These are phyloP conservation scores for Latrodectus hesperus DNA, from an alignment of 2,888 invertebrate genomes.

Conservation along the genomic window DNA sequence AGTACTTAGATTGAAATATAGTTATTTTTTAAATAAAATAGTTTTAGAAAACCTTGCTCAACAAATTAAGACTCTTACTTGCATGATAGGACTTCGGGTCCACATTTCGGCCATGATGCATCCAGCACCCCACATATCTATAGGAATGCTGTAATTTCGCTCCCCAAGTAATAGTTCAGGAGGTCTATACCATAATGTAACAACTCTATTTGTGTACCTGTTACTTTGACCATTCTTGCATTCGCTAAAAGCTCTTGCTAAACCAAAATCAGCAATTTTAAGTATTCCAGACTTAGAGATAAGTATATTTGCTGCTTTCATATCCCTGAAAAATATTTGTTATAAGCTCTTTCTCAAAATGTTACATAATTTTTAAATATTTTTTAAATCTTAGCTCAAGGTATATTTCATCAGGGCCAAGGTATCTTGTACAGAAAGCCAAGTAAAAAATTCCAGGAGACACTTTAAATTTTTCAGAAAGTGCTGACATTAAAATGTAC, in stretches of 20 bases:
- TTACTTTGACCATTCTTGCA: conserved; percentile 89
- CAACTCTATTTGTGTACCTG: conserved; percentile 89
- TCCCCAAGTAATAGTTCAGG: conserved; percentile 88
- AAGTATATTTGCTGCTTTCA: conserved; percentile 99
- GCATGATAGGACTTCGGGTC: conserved; percentile 80
- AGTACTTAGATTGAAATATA: no score
- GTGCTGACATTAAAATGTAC: no score
- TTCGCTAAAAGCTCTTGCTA: conserved; percentile 95
- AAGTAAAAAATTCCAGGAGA: no score
- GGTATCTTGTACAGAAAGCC: no score
- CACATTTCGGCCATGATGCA: conserved; percentile 99
- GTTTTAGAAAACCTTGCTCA: not conserved
- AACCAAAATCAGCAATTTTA: conserved; percentile 97
- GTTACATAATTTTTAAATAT: no score
- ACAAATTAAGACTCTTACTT: conserved; percentile 26
- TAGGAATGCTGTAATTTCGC: conserved; percentile 95
- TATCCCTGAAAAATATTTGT: conserved; percentile 84
- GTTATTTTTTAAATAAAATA: no score
- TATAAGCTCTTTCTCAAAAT: no score
- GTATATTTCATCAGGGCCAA: no score
- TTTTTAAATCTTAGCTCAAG: no score
- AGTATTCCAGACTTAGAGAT: conserved; percentile 95
- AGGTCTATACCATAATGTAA: conserved; percentile 84
- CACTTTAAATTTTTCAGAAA: no score
- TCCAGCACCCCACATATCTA: conserved; percentile 93